These are phyloP conservation scores for Scaeva pyrastri DNA, from an alignment of 2,888 invertebrate species.

Conservation along the genomic window DNA sequence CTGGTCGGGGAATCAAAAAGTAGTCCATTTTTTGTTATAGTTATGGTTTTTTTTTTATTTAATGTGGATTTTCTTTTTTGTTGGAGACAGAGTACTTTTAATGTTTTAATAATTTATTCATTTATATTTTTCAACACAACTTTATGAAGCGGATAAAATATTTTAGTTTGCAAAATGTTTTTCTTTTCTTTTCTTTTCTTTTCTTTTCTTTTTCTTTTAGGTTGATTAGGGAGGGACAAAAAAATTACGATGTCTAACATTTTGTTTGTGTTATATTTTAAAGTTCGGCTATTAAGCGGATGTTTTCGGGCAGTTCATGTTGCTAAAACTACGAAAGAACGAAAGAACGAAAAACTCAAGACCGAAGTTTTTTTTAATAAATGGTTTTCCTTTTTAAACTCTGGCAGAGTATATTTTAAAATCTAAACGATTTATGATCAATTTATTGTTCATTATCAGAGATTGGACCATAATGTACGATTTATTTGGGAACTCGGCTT, in stretches of 20 bases:
- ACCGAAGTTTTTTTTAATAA: background rate
- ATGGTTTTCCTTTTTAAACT: constrained; percentile 5
- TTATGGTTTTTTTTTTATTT: background rate
- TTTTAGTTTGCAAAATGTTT: constrained; percentile 73
- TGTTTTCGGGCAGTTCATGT: constrained; percentile 38
- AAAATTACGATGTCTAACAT: constrained; percentile 37
- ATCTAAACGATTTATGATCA: no score
- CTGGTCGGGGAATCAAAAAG: background rate
- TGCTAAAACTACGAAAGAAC: constrained; percentile 24
- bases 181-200: constrained; percentile 14
- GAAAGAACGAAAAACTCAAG: background rate
- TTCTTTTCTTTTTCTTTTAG: background rate
- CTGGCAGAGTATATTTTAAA: no score
- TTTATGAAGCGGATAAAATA: background rate
- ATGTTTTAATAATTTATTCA: no score
- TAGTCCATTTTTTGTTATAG: no score
- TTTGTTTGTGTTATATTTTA: background rate
- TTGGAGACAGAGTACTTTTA: background rate
- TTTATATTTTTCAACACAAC: constrained; percentile 59
- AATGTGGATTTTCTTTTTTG: background rate
- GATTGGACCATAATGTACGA: no score
- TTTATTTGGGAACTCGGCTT: no score
- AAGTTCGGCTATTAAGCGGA: background rate
- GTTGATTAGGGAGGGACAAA: constrained; percentile 6
- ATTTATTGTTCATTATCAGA: no score